Percentiles rank a stretch among this genome's conserved stretches.
Conservation (phyloP, 1,140 invertebrate species). For the Sitophilus oryzae region DNA sequence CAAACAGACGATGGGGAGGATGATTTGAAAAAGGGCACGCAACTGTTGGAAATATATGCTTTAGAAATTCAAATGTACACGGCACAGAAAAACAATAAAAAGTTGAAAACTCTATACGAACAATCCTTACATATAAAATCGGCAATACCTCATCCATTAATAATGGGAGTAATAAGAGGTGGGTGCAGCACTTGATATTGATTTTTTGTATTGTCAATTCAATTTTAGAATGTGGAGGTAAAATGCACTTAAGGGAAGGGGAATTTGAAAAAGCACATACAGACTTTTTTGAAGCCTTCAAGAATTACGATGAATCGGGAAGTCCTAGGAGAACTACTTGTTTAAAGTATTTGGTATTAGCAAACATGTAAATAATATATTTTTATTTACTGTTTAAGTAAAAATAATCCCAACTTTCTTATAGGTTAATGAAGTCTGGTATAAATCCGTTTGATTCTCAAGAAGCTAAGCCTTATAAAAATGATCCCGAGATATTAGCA, state of each 20-base stretch:
- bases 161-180: slow-evolving; percentile 94
- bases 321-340: slow-evolving; percentile 92
- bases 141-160: slow-evolving; percentile 97
- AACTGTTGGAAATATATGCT: slow-evolving; percentile 96
- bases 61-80: slow-evolving; percentile 99
- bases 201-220: not conserved
- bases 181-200: slow-evolving; percentile 11
- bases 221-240: slow-evolving; percentile 86
- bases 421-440: slow-evolving; percentile 84
- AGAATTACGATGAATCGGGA: slow-evolving; percentile 99
- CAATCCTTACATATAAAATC: slow-evolving; percentile 97
- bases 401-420: too few relatives aligned
- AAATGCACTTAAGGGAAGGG: slow-evolving; percentile 97
- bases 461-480: slow-evolving; percentile 99
- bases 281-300: slow-evolving; percentile 99
- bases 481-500: slow-evolving; percentile 96
- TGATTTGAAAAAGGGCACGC: slow-evolving; percentile 97
- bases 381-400: too few relatives aligned
- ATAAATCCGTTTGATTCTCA: slow-evolving; percentile 99
- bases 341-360: slow-evolving; percentile 97
- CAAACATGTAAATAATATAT: slow-evolving; percentile 79
- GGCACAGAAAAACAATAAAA: slow-evolving; percentile 98
- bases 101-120: slow-evolving; percentile 94
- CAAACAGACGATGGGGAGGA: slow-evolving; percentile 99
- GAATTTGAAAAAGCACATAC: slow-evolving; percentile 95